Percentiles rank a stretch among this genome's conserved stretches.
Conservation (phyloP, 2,113 vertebrate species). For the Turdus rufiventris region DNA sequence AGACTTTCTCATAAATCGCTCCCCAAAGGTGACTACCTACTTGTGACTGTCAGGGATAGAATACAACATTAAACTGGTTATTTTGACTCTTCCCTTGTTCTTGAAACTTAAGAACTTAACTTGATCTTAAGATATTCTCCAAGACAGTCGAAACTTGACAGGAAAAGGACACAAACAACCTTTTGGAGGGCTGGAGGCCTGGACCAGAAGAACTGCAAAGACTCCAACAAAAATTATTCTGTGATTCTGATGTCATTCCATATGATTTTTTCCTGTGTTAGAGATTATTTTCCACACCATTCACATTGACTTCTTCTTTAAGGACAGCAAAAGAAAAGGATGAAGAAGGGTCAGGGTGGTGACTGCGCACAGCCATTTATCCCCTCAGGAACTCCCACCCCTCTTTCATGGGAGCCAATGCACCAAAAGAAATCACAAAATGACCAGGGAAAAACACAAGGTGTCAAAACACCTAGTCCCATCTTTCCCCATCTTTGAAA, state of each 20-base stretch:
- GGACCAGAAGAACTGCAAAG: background rate
- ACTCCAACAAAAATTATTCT: background rate
- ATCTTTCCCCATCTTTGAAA: slow-evolving; percentile 8
- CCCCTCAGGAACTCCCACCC: background rate
- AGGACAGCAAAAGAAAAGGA: background rate
- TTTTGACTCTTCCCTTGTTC: background rate
- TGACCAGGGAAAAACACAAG: background rate
- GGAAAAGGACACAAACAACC: background rate
- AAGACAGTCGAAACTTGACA: background rate
- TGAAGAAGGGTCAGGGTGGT: background rate
- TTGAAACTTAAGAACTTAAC: too few relatives aligned
- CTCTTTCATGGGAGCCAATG: background rate
- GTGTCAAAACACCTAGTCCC: background rate
- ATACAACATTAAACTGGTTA: background rate
- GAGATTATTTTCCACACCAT: background rate
- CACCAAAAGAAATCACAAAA: background rate
- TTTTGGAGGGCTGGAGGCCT: background rate
- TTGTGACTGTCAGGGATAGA: background rate
- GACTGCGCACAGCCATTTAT: background rate
- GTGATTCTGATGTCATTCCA: background rate
- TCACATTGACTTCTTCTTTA: background rate
- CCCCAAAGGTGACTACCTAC: background rate
- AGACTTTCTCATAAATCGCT: background rate
- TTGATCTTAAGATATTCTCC: background rate
- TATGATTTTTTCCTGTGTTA: background rate